A percentile compares a stretch with the other conserved stretches of the same genome.
These are phyloP conservation scores for Bombus waltoni DNA, from an alignment of 1,140 invertebrate genomes.

Conservation along the genomic window DNA sequence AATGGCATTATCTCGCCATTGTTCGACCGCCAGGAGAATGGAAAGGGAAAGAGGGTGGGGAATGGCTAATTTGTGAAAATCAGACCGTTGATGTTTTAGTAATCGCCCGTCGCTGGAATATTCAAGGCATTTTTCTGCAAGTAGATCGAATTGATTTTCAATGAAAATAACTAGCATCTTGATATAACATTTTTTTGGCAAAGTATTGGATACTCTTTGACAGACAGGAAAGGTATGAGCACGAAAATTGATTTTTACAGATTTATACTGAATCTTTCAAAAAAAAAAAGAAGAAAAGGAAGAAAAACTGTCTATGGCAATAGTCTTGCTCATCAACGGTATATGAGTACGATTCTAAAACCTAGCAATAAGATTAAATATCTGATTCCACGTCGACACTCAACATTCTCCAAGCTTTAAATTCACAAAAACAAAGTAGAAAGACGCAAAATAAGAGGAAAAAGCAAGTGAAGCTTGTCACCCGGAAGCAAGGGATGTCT, in stretches of 20 bases:
- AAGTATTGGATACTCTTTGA: background rate
- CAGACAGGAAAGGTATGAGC: background rate
- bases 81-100: slow-evolving; percentile 39
- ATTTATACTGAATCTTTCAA: background rate
- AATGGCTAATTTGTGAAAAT: slow-evolving; percentile 67
- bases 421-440: background rate
- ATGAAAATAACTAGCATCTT: background rate
- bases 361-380: background rate
- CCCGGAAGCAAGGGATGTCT: slow-evolving; percentile 24
- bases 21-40: slow-evolving; percentile 59
- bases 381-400: background rate
- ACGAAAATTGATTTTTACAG: background rate
- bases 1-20: slow-evolving; percentile 73
- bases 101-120: background rate
- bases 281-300: too few species aligned
- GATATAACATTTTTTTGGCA: background rate
- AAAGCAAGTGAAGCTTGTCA: background rate
- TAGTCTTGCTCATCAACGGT: background rate
- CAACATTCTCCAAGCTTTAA: background rate
- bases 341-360: background rate
- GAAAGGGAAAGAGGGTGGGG: background rate
- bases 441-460: background rate
- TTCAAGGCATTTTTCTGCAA: background rate
- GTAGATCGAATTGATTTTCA: background rate
- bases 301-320: background rate